Conservation (phyloP, 2,797 vertebrate species). For the Pseudomugil gertrudae region DNA sequence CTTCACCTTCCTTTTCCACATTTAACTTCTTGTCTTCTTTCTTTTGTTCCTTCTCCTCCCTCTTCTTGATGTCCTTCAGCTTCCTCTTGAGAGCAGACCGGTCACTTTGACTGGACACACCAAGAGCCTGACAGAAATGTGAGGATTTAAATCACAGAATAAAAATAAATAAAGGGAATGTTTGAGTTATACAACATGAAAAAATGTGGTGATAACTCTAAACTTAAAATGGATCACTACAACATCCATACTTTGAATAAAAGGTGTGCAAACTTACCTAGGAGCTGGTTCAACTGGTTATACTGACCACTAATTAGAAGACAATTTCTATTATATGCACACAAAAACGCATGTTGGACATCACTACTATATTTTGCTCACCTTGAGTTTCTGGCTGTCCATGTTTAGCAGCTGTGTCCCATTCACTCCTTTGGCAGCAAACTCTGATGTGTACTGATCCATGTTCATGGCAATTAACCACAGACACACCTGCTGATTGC, state of each 20-base stretch:
- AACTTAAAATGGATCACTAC: background rate
- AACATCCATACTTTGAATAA: background rate
- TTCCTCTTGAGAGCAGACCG: conserved; percentile 88
- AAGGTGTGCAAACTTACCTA: background rate
- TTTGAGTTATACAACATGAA: background rate
- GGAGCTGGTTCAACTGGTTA: background rate
- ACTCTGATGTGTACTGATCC: conserved; percentile 85
- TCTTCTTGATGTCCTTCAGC: conserved; percentile 89
- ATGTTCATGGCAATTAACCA: conserved; percentile 88
- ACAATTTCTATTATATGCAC: background rate
- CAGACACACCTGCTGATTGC: conserved; percentile 87
- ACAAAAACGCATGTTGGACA: too few species aligned
- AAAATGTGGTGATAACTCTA: background rate
- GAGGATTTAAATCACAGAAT: background rate
- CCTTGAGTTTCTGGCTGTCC: conserved; percentile 89
- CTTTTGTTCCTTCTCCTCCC: conserved; percentile 87
- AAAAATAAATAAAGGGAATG: too few species aligned
- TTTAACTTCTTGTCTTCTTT: conserved; percentile 71
- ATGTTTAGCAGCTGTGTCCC: conserved; percentile 86
- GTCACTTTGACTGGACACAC: conserved; percentile 87
- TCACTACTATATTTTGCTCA: conserved; percentile 39
- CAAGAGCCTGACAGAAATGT: conserved; percentile 78
- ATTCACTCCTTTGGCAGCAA: conserved; percentile 83
- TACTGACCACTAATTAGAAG: background rate
- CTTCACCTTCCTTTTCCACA: conserved; percentile 79